Percentiles rank a stretch among this genome's conserved stretches.
Conservation (phyloP, 2,888 invertebrate species). For the Sesamia inferens region DNA sequence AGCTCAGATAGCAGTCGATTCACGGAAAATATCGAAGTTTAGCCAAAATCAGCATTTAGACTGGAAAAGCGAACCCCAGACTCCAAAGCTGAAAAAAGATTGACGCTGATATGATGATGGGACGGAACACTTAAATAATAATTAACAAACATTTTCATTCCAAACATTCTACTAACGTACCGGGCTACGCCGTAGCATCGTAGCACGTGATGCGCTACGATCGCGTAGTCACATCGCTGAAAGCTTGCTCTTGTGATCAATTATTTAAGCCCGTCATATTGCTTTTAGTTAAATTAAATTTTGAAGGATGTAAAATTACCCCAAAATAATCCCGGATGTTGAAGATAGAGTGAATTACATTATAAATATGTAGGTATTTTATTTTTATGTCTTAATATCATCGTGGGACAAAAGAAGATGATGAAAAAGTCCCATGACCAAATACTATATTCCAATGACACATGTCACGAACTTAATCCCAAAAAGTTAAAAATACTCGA, state of each 20-base stretch:
- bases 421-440: not conserved
- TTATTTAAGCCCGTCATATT: slow-evolving; percentile 7
- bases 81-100: too few species aligned
- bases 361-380: not conserved
- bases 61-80: too few species aligned
- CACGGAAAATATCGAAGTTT: too few species aligned
- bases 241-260: slow-evolving; percentile 1
- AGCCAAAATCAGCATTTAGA: too few species aligned
- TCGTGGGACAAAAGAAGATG: not conserved
- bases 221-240: not conserved
- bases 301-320: not conserved
- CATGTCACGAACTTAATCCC: too few species aligned
- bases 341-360: not conserved
- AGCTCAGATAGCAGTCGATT: too few species aligned
- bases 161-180: not conserved
- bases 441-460: not conserved
- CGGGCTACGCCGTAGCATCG: slow-evolving; percentile 4
- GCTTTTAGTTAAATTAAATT: not conserved
- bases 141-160: not conserved
- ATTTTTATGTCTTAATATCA: not conserved
- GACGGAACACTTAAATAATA: not conserved
- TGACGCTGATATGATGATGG: too few species aligned
- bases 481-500: not conserved
- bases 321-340: not conserved
- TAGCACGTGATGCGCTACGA: slow-evolving; percentile 5